Base-by-base conservation (phyloP, 1,140 invertebrate species). In the Aplysia californica region DNA sequence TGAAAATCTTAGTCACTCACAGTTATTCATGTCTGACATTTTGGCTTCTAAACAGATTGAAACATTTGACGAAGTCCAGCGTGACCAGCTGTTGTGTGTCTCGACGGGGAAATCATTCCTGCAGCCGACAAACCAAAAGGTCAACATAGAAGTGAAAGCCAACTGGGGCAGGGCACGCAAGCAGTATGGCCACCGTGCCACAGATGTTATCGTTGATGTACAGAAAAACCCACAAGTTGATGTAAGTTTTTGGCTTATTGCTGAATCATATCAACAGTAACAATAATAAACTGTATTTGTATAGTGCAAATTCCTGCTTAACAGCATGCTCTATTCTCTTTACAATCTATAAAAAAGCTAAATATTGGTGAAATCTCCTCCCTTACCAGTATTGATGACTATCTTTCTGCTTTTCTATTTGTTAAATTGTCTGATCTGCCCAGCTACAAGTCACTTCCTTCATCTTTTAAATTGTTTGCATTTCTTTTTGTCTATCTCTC, bases 131-230 rank as follows among this genome's bases (percentile, higher is more conserved):
- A 76, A 68, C 26, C 65, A 64, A n/a, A 68, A 77, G 23, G 79
- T 83, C 10, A 73, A 82, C 20, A 79, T 89, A 29, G 86, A 89
- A 65, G 80, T 89, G 4, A 88, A 88, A 75, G 88, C 88, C 6
- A 88, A 88, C 76, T 89, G 88, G 88, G 80, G 82, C 3, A 76
- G 88, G n/a, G 87, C 88, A n/a, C 75, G 84, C 18, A 85, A 85
- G 70, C 77, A 87, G 64, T 85, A 89, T 78, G 88, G 88, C n/a
- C 81, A 81, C 2, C 23, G 79, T 29, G 86, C 86, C 4, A 89
- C 88, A 35, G 86, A 89, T 75, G 74, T 89, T 10, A 78, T 80
- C 20, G 86, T 89, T 5, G 66, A 77, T 5, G 70, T 81, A 2
- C 44, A 76, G 20, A 75, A 77, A 21, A 83, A 87, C 61, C 80